Evolutionary conservation across 1,140 invertebrate species (phyloP).

Genomic region (Antheraea mylitta): DNA sequence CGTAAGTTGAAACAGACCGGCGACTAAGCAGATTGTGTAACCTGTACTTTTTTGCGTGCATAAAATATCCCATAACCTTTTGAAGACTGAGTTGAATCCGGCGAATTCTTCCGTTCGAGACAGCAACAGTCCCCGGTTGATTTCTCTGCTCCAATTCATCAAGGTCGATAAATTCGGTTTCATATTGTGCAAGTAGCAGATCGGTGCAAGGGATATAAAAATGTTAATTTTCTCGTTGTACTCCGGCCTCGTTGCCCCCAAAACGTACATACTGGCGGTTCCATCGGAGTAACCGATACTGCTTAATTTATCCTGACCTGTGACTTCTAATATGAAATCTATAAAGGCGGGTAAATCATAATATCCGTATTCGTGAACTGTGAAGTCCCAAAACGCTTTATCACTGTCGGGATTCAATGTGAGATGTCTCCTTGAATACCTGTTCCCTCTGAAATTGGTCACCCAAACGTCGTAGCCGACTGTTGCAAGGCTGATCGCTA

Average conservation of each 20-base stretch:
- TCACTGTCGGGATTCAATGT: slow-evolving; percentile 61
- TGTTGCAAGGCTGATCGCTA: slow-evolving; percentile 69
- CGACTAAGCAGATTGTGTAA: slow-evolving; percentile 8
- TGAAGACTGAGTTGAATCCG: slow-evolving; percentile 3
- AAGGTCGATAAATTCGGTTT: slow-evolving; percentile 9
- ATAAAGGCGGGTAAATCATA: slow-evolving; percentile 80
- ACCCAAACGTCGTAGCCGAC: slow-evolving; percentile 84
- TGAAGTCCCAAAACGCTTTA: slow-evolving; percentile 76
- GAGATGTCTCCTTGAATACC: slow-evolving; percentile 81
- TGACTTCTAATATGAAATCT: slow-evolving; percentile 76
- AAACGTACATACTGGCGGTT: slow-evolving; percentile 78
- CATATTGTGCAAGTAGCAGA: slow-evolving; percentile 28
- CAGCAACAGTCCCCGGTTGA: neutral
- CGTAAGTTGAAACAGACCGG: slow-evolving; percentile 16
- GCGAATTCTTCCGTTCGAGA: slow-evolving; percentile 3
- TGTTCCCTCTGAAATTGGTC: slow-evolving; percentile 85
- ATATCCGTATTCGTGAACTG: slow-evolving; percentile 82
- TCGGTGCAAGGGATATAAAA: slow-evolving; percentile 33
- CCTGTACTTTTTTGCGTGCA: slow-evolving; percentile 7
- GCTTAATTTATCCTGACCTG: slow-evolving; percentile 75
- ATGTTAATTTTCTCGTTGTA: slow-evolving; percentile 74
- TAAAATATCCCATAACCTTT: slow-evolving; percentile 1
- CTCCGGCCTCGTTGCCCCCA: slow-evolving; percentile 60
- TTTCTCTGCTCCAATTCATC: neutral
- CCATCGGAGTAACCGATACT: slow-evolving; percentile 84